phyloP scores from a whole-genome alignment of 2,797 vertebrate species.

The Enteromius trimaculatus region DNA sequence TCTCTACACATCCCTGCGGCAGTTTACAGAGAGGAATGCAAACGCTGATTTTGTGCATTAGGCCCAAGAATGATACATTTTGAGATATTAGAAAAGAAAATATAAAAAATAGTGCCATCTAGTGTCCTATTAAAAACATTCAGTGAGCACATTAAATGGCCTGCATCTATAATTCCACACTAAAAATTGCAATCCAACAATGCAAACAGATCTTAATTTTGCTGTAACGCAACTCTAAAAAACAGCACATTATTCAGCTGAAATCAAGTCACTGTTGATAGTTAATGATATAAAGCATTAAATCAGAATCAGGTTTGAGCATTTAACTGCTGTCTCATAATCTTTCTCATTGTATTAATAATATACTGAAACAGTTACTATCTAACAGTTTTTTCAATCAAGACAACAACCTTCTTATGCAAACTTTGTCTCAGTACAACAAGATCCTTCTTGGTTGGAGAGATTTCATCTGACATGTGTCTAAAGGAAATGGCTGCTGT shows the following conservation, averaged over 20 bases:
- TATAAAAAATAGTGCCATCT: slow-evolving; percentile 55
- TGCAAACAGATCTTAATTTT: background rate
- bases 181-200: background rate
- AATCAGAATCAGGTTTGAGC: background rate
- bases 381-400: background rate
- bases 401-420: background rate
- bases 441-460: background rate
- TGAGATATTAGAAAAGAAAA: background rate
- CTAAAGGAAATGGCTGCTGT: slow-evolving; percentile 40
- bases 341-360: background rate
- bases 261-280: background rate
- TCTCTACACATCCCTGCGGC: slow-evolving; percentile 49
- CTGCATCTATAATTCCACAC: background rate
- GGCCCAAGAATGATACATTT: background rate
- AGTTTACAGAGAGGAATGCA: slow-evolving; percentile 64
- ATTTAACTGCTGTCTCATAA: background rate
- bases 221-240: background rate
- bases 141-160: background rate
- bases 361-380: background rate
- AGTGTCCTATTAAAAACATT: slow-evolving; percentile 30
- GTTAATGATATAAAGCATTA: background rate
- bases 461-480: slow-evolving; percentile 43
- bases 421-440: background rate
- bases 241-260: background rate
- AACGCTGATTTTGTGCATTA: slow-evolving; percentile 56